Conservation (phyloP, 2,888 invertebrate species). For the Ophion costatus region DNA sequence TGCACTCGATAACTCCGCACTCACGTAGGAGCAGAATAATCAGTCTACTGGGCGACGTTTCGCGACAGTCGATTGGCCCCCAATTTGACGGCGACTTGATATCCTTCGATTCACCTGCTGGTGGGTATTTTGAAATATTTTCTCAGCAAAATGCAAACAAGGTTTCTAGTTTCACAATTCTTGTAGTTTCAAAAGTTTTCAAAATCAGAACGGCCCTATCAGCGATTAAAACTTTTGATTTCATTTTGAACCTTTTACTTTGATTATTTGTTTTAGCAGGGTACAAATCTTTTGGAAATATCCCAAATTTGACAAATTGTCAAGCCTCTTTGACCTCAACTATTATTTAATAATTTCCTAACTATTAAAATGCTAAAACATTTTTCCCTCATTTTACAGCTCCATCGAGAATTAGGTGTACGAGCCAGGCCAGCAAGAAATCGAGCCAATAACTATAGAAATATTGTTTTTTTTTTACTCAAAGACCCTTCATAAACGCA, state of each 20-base stretch:
- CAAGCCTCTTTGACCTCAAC: not conserved
- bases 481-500: not conserved
- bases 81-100: slow-evolving; percentile 51
- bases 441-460: not conserved
- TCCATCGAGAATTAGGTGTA: slow-evolving; percentile 14
- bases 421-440: not conserved
- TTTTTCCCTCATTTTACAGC: slow-evolving; percentile 6
- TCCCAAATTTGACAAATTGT: not conserved
- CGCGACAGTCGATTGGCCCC: slow-evolving; percentile 15
- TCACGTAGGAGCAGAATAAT: slow-evolving; percentile 60
- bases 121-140: slow-evolving; percentile 59
- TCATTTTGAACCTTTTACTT: too few relatives aligned
- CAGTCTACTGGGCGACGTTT: slow-evolving; percentile 52
- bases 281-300: not conserved
- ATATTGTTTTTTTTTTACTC: not conserved
- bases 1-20: slow-evolving; percentile 69
- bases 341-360: too few relatives aligned
- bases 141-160: too few relatives aligned
- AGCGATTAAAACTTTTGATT: too few relatives aligned
- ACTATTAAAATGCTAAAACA: too few relatives aligned
- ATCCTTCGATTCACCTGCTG: slow-evolving; percentile 58
- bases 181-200: not conserved
- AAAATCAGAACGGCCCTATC: not conserved
- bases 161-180: too few relatives aligned
- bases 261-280: too few relatives aligned